A percentile compares a stretch with the other conserved stretches of the same genome.
phyloP scores from a whole-genome alignment of 2,888 invertebrate species.

The Cataglyphis rosenhaueri region DNA sequence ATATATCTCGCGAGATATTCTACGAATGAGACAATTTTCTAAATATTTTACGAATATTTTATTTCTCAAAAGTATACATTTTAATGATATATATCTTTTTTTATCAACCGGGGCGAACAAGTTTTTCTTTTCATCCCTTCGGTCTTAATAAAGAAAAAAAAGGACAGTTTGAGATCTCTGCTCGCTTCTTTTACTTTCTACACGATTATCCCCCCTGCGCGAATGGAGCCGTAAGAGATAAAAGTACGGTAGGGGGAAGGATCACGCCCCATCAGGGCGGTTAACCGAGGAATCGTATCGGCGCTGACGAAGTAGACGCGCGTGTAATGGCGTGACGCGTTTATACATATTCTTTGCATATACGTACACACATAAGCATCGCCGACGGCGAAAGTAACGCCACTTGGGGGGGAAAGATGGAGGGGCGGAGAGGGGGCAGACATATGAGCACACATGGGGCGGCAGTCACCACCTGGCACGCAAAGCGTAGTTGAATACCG shows the following conservation, averaged over 20 bases:
- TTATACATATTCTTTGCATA: slow-evolving; percentile 35
- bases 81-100: not conserved
- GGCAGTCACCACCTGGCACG: slow-evolving; percentile 83
- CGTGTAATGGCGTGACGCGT: slow-evolving; percentile 25
- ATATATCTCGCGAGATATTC: not conserved
- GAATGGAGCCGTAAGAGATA: slow-evolving; percentile 15
- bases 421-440: slow-evolving; percentile 71
- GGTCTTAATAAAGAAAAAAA: not conserved
- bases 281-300: slow-evolving; percentile 26
- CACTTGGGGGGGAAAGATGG: slow-evolving; percentile 60
- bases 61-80: not conserved
- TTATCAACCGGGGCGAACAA: not conserved
- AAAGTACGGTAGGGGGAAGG: slow-evolving; percentile 14
- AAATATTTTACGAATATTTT: not conserved
- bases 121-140: not conserved
- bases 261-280: slow-evolving; percentile 37
- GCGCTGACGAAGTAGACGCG: slow-evolving; percentile 35
- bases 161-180: not conserved
- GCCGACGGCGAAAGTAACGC: slow-evolving; percentile 64
- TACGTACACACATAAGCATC: slow-evolving; percentile 3
- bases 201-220: not conserved
- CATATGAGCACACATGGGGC: slow-evolving; percentile 80
- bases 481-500: slow-evolving; percentile 73
- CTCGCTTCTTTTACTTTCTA: not conserved
- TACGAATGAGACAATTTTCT: not conserved